phyloP scores from a whole-genome alignment of 2,888 invertebrate species.

The Drosophila testacea region DNA sequence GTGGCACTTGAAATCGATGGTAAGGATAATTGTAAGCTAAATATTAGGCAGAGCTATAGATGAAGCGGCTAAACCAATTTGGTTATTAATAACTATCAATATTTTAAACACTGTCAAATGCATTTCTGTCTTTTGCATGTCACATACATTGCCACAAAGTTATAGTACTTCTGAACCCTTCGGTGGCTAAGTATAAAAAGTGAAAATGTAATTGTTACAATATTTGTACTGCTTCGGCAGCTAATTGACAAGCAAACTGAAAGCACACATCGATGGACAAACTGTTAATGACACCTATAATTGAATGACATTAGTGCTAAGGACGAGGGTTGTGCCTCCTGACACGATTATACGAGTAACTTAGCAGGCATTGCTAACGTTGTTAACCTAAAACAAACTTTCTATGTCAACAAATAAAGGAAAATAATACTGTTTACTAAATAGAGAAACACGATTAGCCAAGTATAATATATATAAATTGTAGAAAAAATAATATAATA shows the following conservation, averaged over 20 bases:
- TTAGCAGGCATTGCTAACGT: slow-evolving; percentile 33
- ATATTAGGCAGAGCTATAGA: no score
- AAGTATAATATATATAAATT: slow-evolving; percentile 5
- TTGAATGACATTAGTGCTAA: slow-evolving; percentile 72
- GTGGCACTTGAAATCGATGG: not conserved
- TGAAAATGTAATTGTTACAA: slow-evolving; percentile 75
- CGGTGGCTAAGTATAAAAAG: slow-evolving; percentile 1
- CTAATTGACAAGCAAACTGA: slow-evolving; percentile 73
- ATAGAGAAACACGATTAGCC: slow-evolving; percentile 3
- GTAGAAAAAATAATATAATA: not conserved
- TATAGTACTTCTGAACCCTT: not conserved
- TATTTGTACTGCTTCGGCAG: slow-evolving; percentile 60
- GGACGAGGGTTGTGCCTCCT: slow-evolving; percentile 26
- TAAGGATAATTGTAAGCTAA: no score
- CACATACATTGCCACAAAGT: not conserved
- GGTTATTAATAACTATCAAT: no score
- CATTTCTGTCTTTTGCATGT: not conserved
- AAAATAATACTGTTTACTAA: slow-evolving; percentile 2
- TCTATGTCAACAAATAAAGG: not conserved
- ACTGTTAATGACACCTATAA: slow-evolving; percentile 83
- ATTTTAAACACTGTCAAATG: not conserved
- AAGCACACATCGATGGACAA: slow-evolving; percentile 55
- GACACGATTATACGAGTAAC: not conserved
- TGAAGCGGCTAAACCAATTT: no score
- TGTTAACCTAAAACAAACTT: not conserved